These are phyloP conservation scores for Ia io DNA, from an alignment of 2,113 vertebrate species.

Conservation along the genomic window DNA sequence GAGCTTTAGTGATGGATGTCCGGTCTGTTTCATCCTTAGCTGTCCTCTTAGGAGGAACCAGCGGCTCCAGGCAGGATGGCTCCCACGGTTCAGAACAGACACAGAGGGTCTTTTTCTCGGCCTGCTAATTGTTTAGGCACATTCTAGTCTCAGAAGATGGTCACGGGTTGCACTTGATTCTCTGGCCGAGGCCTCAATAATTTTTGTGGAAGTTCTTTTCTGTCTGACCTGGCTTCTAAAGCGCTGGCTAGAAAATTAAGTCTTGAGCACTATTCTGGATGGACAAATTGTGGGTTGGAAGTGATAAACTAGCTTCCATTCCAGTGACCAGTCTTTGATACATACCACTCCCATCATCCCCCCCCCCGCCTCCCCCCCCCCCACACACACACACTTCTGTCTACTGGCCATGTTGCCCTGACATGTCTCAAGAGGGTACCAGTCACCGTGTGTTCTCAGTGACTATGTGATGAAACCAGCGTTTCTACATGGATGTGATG, in stretches of 20 bases:
- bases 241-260: conserved; percentile 79
- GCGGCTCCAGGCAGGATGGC: conserved; percentile 29
- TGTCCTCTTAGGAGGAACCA: conserved; percentile 5
- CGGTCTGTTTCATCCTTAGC: neutral
- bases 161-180: neutral
- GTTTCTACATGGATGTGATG: fast-evolving
- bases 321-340: conserved; percentile 70
- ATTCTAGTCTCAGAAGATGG: conserved; percentile 43
- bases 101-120: conserved; percentile 6
- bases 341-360: conserved; percentile 5
- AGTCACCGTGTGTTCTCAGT: fast-evolving
- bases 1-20: neutral
- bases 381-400: neutral
- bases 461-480: neutral
- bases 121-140: conserved; percentile 12
- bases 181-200: conserved; percentile 63
- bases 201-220: conserved; percentile 69
- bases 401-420: neutral
- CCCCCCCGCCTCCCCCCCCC: neutral
- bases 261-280: conserved; percentile 67
- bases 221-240: conserved; percentile 80
- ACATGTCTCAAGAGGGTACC: fast-evolving
- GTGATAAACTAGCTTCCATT: conserved; percentile 74
- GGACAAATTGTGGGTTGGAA: conserved; percentile 80
- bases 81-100: conserved; percentile 44